A percentile compares a stretch with the other conserved stretches of the same genome.
phyloP scores from a whole-genome alignment of 2,797 vertebrate genomes.

The Acipenser transmontanus region DNA sequence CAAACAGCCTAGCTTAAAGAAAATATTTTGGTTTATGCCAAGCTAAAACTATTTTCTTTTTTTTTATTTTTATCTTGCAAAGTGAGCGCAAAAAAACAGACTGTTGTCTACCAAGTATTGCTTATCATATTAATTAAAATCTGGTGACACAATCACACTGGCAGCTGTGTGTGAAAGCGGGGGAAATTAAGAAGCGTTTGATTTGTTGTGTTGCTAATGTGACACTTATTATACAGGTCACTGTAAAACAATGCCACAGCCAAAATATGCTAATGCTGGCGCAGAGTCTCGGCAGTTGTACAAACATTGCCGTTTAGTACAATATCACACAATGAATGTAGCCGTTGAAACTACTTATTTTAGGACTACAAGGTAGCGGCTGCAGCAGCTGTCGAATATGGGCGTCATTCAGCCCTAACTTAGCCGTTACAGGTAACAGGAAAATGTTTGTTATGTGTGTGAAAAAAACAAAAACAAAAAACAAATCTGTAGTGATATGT shows the following conservation, averaged over 20 bases:
- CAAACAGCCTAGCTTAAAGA: no score
- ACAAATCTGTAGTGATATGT: no score
- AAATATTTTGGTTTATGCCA: no score
- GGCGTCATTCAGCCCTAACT: no score
- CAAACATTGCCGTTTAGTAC: constrained; percentile 63
- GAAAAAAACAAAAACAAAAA: no score
- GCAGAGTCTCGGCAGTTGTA: constrained; percentile 64
- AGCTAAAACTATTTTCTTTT: constrained; percentile 10
- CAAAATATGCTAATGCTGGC: constrained; percentile 82
- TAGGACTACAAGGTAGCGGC: no score
- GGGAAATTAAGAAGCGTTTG: constrained; percentile 87
- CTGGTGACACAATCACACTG: constrained; percentile 88
- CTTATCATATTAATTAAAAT: constrained; percentile 99
- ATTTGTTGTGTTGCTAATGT: constrained; percentile 99
- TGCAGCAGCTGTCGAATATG: no score
- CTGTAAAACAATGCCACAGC: constrained; percentile 90
- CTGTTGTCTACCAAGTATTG: constrained; percentile 92
- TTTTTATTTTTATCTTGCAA: constrained; percentile 59
- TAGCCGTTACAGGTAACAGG: no score
- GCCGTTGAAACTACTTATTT: no score
- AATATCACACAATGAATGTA: constrained; percentile 41
- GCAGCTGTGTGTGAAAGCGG: constrained; percentile 89
- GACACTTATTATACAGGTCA: constrained; percentile 99
- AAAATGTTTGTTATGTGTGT: no score
- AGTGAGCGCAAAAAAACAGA: constrained; percentile 64